Evolutionary conservation across 2,888 invertebrate genomes (phyloP), one percentile per base, ranked within the genome.

Genomic region (Bedellia somnulentella): DNA sequence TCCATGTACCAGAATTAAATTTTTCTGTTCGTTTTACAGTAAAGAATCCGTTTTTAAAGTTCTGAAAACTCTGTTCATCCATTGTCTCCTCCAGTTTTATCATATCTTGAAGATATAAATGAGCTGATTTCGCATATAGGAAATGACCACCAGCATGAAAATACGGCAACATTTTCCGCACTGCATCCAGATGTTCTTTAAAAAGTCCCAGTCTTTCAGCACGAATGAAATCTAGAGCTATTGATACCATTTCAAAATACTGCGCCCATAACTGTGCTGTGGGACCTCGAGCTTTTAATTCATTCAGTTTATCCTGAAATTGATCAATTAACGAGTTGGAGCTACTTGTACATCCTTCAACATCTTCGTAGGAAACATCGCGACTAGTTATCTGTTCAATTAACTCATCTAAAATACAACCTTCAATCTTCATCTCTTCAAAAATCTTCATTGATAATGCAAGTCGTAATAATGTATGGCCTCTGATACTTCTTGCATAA

Each of bases 81-180:
- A 27, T 27, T 9, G 9, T 9, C 8, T 27, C 15, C 14, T 22
- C 10, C 13, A 29, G 10, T 10, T 11, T 29, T 13, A 14, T 15
- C 29, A 29, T 29, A 22, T 29, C 29, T 21, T 29, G 22, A 8
- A 22, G 12, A 15, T 29, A 29, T 10, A 29, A 10, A 22, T 6
- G 12, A 9, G 29, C 29, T n/a, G 15, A 14, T 15, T 29, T 29
- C 9, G 29, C 29, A 14, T 29, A 29, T 15, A 23, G 22, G 14
- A 52, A 38, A 16, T 37, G 61, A 55, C 0, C 56, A 27, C 30
- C 36, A 5, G 52, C 45, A 36, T 52, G 45, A 34, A 52, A 52
- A 35, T 37, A 46, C 3, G 52, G 50, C 6, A 53, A 14, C 46
- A 57, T 53, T 33, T 31, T 36, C 34, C 40, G 32, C 4, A 51